These are phyloP conservation scores for Picus viridis DNA, from an alignment of 2,797 vertebrate species.

Conservation along the genomic window DNA sequence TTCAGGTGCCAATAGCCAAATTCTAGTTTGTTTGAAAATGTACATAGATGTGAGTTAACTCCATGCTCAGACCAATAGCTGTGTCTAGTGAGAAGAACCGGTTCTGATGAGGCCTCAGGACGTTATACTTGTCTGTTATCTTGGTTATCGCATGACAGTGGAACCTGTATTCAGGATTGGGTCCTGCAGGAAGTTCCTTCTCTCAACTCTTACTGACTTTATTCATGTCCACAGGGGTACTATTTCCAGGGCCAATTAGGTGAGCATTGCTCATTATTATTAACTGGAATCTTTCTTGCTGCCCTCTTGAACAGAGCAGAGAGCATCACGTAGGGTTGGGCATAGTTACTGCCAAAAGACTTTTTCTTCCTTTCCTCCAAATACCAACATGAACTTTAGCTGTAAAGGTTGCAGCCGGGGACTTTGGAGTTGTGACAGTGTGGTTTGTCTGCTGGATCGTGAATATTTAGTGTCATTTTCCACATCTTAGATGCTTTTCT, in stretches of 20 bases:
- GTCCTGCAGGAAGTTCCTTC: not conserved
- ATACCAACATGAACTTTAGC: not conserved
- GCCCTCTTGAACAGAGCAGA: not conserved
- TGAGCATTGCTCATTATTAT: not conserved
- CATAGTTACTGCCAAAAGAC: not conserved
- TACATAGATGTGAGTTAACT: not conserved
- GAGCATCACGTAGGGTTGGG: not conserved
- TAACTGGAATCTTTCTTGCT: not conserved
- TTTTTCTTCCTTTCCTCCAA: not conserved
- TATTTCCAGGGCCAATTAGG: not conserved
- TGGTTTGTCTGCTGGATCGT: not conserved
- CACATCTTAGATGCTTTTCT: conserved; percentile 3
- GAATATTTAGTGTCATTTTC: conserved; percentile 22
- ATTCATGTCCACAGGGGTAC: not conserved
- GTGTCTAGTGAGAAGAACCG: not conserved
- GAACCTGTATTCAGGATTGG: not conserved
- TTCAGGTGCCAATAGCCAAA: not conserved
- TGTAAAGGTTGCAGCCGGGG: not conserved
- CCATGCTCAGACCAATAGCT: not conserved
- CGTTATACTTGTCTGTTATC: conserved; percentile 22
- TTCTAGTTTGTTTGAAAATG: conserved; percentile 3
- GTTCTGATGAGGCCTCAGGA: not conserved
- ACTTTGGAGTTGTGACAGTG: not conserved
- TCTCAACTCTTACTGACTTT: not conserved
- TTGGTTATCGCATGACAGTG: not conserved